Conservation (phyloP, 2,797 vertebrate species). For the Tokudaia tokunoshimensis region DNA sequence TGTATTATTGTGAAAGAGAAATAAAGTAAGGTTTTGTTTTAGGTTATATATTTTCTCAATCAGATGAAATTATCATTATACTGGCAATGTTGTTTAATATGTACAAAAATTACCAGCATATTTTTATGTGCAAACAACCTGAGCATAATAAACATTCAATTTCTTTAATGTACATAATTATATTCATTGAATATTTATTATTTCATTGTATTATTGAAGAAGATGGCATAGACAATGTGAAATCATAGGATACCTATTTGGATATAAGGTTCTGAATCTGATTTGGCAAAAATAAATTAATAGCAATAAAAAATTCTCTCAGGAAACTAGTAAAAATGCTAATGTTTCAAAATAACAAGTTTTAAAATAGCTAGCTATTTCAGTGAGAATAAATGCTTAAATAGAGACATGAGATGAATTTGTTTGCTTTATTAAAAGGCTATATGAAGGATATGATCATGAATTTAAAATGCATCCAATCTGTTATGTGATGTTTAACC, state of each 20-base stretch:
- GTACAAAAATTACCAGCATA: too few relatives aligned
- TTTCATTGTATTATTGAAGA: not conserved
- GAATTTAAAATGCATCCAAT: conserved; percentile 52
- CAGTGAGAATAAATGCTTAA: conserved; percentile 17
- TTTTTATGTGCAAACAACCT: not conserved
- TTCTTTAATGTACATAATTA: not conserved
- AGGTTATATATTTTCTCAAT: not conserved
- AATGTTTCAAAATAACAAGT: conserved; percentile 15
- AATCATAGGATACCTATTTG: not conserved
- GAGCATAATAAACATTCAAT: not conserved
- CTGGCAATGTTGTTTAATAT: not conserved
- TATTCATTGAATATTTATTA: not conserved
- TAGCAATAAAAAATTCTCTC: not conserved
- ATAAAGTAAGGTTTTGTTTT: not conserved
- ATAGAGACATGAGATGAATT: not conserved
- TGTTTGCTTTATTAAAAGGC: not conserved
- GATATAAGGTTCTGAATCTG: not conserved
- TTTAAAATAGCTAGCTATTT: not conserved
- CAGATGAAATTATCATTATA: not conserved
- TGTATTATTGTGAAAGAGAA: not conserved
- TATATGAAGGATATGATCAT: not conserved
- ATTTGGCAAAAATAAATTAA: not conserved
- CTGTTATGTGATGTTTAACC: not conserved
- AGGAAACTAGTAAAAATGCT: not conserved
- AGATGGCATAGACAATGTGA: not conserved